A percentile compares a stretch with the other conserved stretches of the same genome.
These are phyloP conservation scores for Cololabis saira DNA, from an alignment of 2,113 vertebrate species.

Conservation along the genomic window DNA sequence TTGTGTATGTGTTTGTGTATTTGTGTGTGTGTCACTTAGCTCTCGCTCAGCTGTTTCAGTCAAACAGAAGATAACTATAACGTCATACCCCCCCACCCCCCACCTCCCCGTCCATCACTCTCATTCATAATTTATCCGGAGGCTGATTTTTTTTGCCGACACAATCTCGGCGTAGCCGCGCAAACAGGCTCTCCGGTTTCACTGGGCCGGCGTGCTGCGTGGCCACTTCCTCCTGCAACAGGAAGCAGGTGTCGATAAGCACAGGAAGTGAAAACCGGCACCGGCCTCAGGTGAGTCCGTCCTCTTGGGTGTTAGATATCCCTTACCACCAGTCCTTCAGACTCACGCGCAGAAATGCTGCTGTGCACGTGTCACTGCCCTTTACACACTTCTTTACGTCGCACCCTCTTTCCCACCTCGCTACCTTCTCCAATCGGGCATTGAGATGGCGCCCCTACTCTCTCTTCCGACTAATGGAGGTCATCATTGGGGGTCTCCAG, in stretches of 20 bases:
- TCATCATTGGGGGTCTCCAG: no score
- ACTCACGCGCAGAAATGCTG: conserved; percentile 36
- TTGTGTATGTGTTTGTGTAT: no score
- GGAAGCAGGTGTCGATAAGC: conserved; percentile 80
- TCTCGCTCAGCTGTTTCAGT: conserved; percentile 76
- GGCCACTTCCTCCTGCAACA: conserved; percentile 79
- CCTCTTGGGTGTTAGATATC: conserved; percentile 76
- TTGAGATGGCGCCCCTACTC: no score
- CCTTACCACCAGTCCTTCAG: conserved; percentile 46
- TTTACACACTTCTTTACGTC: no score
- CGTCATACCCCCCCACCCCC: conserved; percentile 48
- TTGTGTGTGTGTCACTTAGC: conserved; percentile 48
- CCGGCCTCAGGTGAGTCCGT: conserved; percentile 76
- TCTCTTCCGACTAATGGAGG: no score
- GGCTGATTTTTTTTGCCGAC: conserved; percentile 71
- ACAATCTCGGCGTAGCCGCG: conserved; percentile 64
- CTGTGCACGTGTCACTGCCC: neutral
- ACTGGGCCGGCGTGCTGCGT: conserved; percentile 68
- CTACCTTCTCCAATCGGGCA: no score
- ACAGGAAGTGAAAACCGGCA: conserved; percentile 82
- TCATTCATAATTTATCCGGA: conserved; percentile 86
- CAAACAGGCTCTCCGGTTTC: conserved; percentile 74
- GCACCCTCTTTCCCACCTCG: no score
- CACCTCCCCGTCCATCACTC: conserved; percentile 70
- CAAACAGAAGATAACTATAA: conserved; percentile 72